These are phyloP conservation scores for Anabas testudineus DNA, from an alignment of 2,797 vertebrate species.

Conservation along the genomic window DNA sequence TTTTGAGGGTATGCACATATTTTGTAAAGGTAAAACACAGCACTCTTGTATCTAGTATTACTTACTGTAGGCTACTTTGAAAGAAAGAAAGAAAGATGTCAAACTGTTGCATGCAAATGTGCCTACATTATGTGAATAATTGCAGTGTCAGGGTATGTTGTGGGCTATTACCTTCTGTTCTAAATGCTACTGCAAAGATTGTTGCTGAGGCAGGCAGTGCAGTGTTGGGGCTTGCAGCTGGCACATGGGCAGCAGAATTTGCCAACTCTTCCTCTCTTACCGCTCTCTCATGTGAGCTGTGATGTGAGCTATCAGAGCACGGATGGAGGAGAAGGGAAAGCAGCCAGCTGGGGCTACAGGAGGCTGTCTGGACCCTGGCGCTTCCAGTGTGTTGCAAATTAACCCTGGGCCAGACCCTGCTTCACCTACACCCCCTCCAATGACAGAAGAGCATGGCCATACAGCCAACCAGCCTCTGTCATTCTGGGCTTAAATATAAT, in stretches of 20 bases:
- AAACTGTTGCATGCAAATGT: constrained; percentile 59
- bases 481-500: neutral
- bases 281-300: constrained; percentile 34
- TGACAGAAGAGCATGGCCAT: constrained; percentile 42
- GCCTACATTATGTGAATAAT: constrained; percentile 68
- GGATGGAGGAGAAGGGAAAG: constrained; percentile 24
- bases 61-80: constrained; percentile 27
- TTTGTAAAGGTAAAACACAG: constrained; percentile 52
- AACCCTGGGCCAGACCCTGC: constrained; percentile 57
- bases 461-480: constrained; percentile 1
- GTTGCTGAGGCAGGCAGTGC: constrained; percentile 72
- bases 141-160: constrained; percentile 70
- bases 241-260: constrained; percentile 52
- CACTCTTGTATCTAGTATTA: constrained; percentile 24
- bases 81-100: constrained; percentile 40
- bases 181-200: constrained; percentile 69
- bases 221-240: constrained; percentile 50
- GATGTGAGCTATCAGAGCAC: constrained; percentile 35
- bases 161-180: constrained; percentile 72
- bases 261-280: constrained; percentile 51
- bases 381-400: constrained; percentile 73
- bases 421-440: constrained; percentile 42
- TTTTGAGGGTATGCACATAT: constrained; percentile 5
- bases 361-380: constrained; percentile 63
- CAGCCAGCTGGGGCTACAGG: constrained; percentile 63